Percentiles rank a stretch among this genome's conserved stretches.
Conservation (phyloP, 2,888 invertebrate genomes). For the Cerastis leucographa region DNA sequence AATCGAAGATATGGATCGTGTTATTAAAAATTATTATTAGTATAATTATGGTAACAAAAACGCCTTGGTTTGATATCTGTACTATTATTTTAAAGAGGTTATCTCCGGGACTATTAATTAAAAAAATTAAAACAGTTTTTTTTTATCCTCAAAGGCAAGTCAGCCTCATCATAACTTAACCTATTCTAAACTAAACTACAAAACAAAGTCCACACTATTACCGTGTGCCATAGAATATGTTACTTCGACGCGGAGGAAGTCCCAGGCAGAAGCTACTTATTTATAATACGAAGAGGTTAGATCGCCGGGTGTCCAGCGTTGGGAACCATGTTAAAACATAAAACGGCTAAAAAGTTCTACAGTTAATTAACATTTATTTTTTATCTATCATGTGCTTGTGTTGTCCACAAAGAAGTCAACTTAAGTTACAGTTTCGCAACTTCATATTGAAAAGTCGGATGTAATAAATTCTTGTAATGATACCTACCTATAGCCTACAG, state of each 20-base stretch:
- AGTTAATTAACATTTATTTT: not conserved
- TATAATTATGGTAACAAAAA: slow-evolving; percentile 27
- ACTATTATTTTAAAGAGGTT: too few relatives aligned
- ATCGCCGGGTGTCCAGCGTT: slow-evolving; percentile 21
- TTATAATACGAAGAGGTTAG: slow-evolving; percentile 1
- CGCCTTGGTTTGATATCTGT: not conserved
- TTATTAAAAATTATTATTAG: slow-evolving; percentile 56
- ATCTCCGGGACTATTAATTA: too few relatives aligned
- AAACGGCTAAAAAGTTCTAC: not conserved
- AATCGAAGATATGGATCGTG: slow-evolving; percentile 50
- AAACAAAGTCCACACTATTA: not conserved
- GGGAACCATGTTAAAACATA: slow-evolving; percentile 2
- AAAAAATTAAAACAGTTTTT: too few relatives aligned
- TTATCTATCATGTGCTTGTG: not conserved
- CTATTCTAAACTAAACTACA: too few relatives aligned
- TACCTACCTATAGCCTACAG: slow-evolving; percentile 22
- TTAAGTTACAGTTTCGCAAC: not conserved
- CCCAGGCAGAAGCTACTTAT: not conserved
- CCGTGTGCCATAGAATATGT: not conserved
- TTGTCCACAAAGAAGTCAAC: not conserved
- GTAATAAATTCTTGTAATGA: slow-evolving; percentile 7
- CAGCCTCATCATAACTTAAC: too few relatives aligned
- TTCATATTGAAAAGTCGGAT: not conserved
- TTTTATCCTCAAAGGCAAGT: too few relatives aligned
- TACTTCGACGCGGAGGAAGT: not conserved